Conservation (phyloP, 2,888 invertebrate genomes). For the Thera britannica region DNA sequence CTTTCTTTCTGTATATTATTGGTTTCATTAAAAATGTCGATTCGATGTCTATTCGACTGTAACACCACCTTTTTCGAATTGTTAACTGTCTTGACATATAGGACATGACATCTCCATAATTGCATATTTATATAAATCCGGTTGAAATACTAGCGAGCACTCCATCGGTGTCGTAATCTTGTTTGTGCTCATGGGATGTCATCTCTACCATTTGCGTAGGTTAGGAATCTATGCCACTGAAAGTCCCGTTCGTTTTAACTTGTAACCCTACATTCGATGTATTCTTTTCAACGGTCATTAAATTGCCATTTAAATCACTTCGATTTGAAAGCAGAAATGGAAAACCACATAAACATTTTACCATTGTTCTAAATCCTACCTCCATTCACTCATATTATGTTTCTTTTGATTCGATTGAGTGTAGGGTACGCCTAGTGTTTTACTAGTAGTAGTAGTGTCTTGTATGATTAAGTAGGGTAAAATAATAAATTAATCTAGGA, state of each 20-base stretch:
- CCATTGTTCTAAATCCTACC: too few relatives aligned
- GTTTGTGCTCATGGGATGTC: slow-evolving; percentile 50
- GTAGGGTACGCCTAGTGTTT: too few relatives aligned
- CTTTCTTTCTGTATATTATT: background rate
- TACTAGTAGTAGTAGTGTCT: too few relatives aligned
- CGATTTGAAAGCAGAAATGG: too few relatives aligned
- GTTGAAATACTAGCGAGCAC: slow-evolving; percentile 35
- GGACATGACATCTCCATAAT: slow-evolving; percentile 41
- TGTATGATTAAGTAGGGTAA: too few relatives aligned
- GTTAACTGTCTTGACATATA: slow-evolving; percentile 19
- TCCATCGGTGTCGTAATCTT: slow-evolving; percentile 51
- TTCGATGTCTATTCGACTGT: background rate
- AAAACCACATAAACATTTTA: too few relatives aligned
- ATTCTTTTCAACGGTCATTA: background rate
- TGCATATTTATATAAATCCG: slow-evolving; percentile 59
- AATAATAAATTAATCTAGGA: too few relatives aligned
- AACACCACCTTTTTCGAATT: slow-evolving; percentile 22
- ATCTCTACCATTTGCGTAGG: slow-evolving; percentile 52
- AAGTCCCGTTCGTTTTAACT: slow-evolving; percentile 29
- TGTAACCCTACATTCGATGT: background rate
- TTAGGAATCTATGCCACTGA: slow-evolving; percentile 40
- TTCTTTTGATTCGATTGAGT: too few relatives aligned
- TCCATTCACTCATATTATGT: too few relatives aligned
- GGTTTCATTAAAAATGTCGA: slow-evolving; percentile 7
- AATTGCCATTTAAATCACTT: background rate